Evolutionary conservation across 2,113 vertebrate genomes (phyloP).

Genomic region (Anhinga rufa): DNA sequence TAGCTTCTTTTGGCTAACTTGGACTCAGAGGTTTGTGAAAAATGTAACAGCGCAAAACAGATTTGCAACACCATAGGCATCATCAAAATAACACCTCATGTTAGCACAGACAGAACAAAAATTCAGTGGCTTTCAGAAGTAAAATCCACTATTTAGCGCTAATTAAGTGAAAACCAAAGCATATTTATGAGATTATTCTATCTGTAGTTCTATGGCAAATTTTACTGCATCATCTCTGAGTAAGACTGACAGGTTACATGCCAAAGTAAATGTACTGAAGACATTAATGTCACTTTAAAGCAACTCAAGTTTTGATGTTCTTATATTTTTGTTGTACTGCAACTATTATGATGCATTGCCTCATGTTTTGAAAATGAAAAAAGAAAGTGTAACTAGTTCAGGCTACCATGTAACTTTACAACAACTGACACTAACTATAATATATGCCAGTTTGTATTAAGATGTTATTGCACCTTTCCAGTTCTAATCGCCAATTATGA

Average conservation of each 20-base stretch:
- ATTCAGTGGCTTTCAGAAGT: not conserved
- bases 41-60: not conserved
- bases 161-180: not conserved
- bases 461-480: slow-evolving; percentile 80
- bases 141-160: not conserved
- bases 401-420: slow-evolving; percentile 34
- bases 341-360: not conserved
- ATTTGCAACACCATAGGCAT: not conserved
- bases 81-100: not conserved
- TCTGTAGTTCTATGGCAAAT: not conserved
- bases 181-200: not conserved
- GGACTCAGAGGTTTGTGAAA: not conserved
- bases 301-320: not conserved
- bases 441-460: slow-evolving; percentile 77
- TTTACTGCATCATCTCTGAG: not conserved
- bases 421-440: slow-evolving; percentile 70
- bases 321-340: not conserved
- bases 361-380: slow-evolving; percentile 28
- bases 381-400: not conserved
- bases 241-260: slow-evolving; percentile 15
- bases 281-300: slow-evolving; percentile 43
- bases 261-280: not conserved
- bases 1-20: not conserved
- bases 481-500: slow-evolving; percentile 98
- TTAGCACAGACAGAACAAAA: not conserved